Evolutionary conservation across 2,888 invertebrate species (phyloP).

Genomic region (Erebia epiphron): DNA sequence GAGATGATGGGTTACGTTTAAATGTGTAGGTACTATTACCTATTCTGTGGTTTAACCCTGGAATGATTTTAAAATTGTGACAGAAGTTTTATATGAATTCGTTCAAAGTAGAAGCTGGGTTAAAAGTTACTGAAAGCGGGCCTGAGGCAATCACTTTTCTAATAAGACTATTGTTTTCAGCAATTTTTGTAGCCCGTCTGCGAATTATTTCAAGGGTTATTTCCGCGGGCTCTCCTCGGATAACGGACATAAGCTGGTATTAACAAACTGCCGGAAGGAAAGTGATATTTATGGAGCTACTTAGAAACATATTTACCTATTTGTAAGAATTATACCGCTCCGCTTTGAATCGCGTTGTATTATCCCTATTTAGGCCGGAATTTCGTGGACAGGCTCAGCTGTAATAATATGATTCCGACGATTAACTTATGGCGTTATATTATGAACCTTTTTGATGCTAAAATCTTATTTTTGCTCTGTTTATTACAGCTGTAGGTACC

Average conservation of each 20-base stretch:
- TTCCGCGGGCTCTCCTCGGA: slow-evolving; percentile 19
- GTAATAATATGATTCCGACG: slow-evolving; percentile 10
- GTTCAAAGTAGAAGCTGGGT: too few relatives aligned
- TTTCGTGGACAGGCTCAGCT: slow-evolving; percentile 13
- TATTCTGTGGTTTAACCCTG: too few relatives aligned
- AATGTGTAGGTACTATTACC: too few relatives aligned
- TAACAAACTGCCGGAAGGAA: slow-evolving; percentile 30
- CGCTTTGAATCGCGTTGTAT: slow-evolving; percentile 18
- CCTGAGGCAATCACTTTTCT: too few relatives aligned
- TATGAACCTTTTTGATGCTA: not conserved
- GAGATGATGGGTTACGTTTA: too few relatives aligned
- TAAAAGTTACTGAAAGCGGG: too few relatives aligned
- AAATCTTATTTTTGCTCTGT: not conserved
- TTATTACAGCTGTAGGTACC: too few relatives aligned
- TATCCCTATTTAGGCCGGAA: slow-evolving; percentile 19
- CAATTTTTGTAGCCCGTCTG: not conserved
- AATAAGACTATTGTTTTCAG: not conserved
- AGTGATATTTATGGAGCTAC: slow-evolving; percentile 33
- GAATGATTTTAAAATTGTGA: too few relatives aligned
- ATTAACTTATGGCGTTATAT: slow-evolving; percentile 1
- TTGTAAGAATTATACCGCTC: slow-evolving; percentile 26
- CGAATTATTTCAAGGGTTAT: slow-evolving; percentile 27
- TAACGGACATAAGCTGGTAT: slow-evolving; percentile 30
- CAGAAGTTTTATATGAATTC: too few relatives aligned
- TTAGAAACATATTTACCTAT: slow-evolving; percentile 34